Percentiles rank a stretch among this genome's conserved stretches.
Conservation (phyloP, 1,140 invertebrate genomes). For the Nymphalis io region DNA sequence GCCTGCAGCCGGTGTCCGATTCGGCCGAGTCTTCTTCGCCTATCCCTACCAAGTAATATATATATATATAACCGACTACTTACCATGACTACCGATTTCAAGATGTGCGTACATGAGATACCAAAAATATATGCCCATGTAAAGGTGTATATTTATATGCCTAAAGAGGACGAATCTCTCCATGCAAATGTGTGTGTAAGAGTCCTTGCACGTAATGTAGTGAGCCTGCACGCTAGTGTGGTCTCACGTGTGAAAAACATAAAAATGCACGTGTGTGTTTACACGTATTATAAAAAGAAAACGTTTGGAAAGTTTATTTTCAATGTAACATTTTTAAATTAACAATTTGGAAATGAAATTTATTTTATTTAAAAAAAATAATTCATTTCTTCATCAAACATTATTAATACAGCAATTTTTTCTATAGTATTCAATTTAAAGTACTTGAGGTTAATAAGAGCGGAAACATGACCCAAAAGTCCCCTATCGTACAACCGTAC, state of each 20-base stretch:
- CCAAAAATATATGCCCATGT: no score
- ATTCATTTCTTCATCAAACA: no score
- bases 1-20: slow-evolving; percentile 38
- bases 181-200: background rate
- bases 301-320: background rate
- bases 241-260: background rate
- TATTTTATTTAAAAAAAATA: no score
- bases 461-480: slow-evolving; percentile 3
- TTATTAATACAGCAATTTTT: background rate
- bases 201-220: background rate
- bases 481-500: background rate
- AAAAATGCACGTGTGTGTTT: background rate
- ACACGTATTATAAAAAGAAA: background rate
- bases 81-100: background rate
- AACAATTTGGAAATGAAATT: no score
- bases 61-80: background rate
- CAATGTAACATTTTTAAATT: background rate
- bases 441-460: slow-evolving; percentile 5
- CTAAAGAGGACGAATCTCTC: background rate
- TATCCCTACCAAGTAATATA: slow-evolving; percentile 38
- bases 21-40: slow-evolving; percentile 28
- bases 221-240: background rate
- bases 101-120: no score
- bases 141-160: no score
- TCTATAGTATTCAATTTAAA: slow-evolving; percentile 1